Evolutionary conservation across 1,140 invertebrate species (phyloP).

Genomic region (Euura lappo): DNA sequence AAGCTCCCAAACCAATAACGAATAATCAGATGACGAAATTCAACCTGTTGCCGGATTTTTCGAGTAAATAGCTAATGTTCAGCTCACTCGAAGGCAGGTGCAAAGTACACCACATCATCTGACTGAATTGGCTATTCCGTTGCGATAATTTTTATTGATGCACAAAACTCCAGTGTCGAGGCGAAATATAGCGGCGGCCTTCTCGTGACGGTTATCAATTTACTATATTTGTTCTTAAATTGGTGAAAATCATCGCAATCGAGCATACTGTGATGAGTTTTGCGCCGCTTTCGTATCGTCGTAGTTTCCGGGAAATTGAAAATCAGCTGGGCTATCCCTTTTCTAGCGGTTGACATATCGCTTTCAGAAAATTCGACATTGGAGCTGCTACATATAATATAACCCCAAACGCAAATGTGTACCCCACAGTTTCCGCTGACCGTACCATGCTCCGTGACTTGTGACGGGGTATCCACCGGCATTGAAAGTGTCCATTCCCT

Average conservation of each 20-base stretch:
- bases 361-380: not conserved
- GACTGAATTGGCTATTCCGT: not conserved
- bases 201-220: not conserved
- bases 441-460: not conserved
- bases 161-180: slow-evolving; percentile 11
- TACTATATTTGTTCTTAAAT: not conserved
- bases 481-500: slow-evolving; percentile 6
- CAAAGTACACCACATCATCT: not conserved
- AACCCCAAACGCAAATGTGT: slow-evolving; percentile 17
- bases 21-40: too few species aligned
- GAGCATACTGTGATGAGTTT: not conserved
- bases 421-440: slow-evolving; percentile 16
- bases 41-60: too few species aligned
- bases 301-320: not conserved
- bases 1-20: too few species aligned
- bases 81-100: not conserved
- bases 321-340: slow-evolving; percentile 11
- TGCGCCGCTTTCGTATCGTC: not conserved
- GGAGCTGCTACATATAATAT: slow-evolving; percentile 4
- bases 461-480: slow-evolving; percentile 2
- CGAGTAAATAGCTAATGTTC: not conserved
- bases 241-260: not conserved
- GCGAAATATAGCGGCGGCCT: slow-evolving; percentile 1
- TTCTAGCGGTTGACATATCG: slow-evolving; percentile 7
- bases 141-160: slow-evolving; percentile 6